phyloP scores from a whole-genome alignment of 2,888 invertebrate genomes.

The Spodoptera picta region DNA sequence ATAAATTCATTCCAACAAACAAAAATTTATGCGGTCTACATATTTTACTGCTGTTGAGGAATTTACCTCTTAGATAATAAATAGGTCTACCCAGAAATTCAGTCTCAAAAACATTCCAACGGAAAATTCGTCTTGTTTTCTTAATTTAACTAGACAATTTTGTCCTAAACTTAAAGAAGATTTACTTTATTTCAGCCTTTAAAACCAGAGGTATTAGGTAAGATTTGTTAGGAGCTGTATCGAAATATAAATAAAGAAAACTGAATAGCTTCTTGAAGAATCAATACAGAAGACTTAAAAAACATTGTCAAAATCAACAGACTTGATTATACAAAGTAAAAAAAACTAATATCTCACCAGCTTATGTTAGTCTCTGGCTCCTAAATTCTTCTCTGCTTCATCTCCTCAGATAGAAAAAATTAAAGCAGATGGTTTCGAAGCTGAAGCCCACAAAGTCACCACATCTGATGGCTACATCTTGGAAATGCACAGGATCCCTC shows the following conservation, averaged over 20 bases:
- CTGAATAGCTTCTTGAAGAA: too few relatives aligned
- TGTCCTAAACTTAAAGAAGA: background rate
- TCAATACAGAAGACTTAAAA: too few relatives aligned
- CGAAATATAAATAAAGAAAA: too few relatives aligned
- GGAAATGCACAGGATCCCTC: conserved; percentile 73
- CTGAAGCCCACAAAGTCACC: conserved; percentile 66
- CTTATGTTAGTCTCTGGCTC: too few relatives aligned
- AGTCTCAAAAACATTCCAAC: background rate
- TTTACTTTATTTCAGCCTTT: too few relatives aligned
- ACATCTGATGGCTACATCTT: conserved; percentile 74
- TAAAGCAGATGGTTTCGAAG: conserved; percentile 62
- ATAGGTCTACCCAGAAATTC: conserved; percentile 1
- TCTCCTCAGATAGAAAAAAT: conserved; percentile 62
- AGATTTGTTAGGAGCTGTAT: too few relatives aligned
- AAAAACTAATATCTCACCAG: too few relatives aligned
- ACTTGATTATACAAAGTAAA: too few relatives aligned
- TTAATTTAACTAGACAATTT: conserved; percentile 6
- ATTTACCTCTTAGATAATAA: conserved; percentile 6
- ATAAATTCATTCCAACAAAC: background rate
- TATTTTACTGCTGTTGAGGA: background rate
- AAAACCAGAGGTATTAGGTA: too few relatives aligned
- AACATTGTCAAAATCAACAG: too few relatives aligned
- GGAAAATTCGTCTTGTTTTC: conserved; percentile 1
- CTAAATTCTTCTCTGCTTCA: background rate
- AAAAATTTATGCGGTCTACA: background rate